Evolutionary conservation across 2,888 invertebrate genomes (phyloP), one percentile per base, ranked within the genome.

Genomic region (Harpagoxenus sublaevis): DNA sequence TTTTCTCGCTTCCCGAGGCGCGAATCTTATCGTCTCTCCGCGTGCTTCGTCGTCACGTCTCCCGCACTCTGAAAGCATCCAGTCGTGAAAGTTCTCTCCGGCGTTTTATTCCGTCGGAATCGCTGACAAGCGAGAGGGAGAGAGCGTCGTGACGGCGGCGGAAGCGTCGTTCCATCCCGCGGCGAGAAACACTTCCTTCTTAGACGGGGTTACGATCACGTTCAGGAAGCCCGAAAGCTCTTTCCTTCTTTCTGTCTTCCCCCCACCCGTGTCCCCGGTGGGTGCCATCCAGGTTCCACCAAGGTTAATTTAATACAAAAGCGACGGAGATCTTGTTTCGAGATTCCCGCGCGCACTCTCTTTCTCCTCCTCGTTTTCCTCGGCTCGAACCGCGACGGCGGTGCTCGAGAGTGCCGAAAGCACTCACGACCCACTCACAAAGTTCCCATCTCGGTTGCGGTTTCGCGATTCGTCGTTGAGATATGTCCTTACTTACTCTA

Each of bases 261-360:
- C n/a, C 3, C 12, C 8, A 9, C 15, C 15, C 6, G 10, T 42
- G 3, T 0, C 28, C 0, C 31, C 12, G 12, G 8, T 23, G 23
- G 31, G 12, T n/a, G 42, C 71, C 68, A 39, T 12, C 62, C 39
- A 73, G 18, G 23, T 48, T 62, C 35, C n/a, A 18, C n/a, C 73
- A 70, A 78, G 71, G 78, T 78, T 78, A 78, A 78, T 78, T 57
- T 78, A 78, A 78, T 78, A 71, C 71, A 70, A 70, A 71, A 78
- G 53, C 53, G 71, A 55, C 55, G 28, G 6, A 77, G 53, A 35
- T 53, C 28, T 70, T 68, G 51, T 77, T 51, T 68, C 39, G 18
- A 18, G 39, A 53, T 51, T 71, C 23, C 15, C 31, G 28, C 31
- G 42, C 0, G 68, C 35, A 23, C 45, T 63, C 15, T 62, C 15